A percentile compares a stretch with the other conserved stretches of the same genome.
Evolutionary conservation across 2,113 vertebrate species (phyloP).

Genomic region (Ovis canadensis): DNA sequence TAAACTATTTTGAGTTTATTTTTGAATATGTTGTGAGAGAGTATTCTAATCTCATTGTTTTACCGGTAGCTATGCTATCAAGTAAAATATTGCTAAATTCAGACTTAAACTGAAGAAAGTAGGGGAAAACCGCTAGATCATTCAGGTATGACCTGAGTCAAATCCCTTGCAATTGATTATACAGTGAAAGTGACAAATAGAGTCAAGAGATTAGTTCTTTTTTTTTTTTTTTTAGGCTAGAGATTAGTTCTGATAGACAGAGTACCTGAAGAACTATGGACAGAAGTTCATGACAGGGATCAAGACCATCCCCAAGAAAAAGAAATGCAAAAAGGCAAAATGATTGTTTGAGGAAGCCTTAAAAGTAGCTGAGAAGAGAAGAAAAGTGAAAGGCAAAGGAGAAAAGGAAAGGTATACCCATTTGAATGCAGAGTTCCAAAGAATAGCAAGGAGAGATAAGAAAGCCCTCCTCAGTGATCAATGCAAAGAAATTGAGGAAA

Average conservation of each 20-base stretch:
- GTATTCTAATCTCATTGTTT: neutral
- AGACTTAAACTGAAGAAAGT: neutral
- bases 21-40: neutral
- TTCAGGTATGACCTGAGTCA: neutral
- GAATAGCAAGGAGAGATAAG: too few species aligned
- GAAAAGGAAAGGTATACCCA: neutral
- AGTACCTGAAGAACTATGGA: neutral
- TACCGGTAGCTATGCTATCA: neutral
- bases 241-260: neutral
- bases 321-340: neutral
- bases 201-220: neutral
- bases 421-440: neutral
- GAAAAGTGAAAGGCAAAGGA: neutral
- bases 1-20: neutral
- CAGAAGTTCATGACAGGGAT: neutral
- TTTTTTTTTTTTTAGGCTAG: neutral
- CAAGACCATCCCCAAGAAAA: neutral
- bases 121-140: neutral
- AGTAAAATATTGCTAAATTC: neutral
- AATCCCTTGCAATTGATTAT: neutral
- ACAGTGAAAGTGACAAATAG: neutral
- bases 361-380: neutral
- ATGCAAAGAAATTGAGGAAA: neutral
- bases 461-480: neutral
- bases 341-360: neutral